A percentile compares a stretch with the other conserved stretches of the same genome.
Conservation (phyloP, 1,140 invertebrate species). For the Cataglyphis hispanica region DNA sequence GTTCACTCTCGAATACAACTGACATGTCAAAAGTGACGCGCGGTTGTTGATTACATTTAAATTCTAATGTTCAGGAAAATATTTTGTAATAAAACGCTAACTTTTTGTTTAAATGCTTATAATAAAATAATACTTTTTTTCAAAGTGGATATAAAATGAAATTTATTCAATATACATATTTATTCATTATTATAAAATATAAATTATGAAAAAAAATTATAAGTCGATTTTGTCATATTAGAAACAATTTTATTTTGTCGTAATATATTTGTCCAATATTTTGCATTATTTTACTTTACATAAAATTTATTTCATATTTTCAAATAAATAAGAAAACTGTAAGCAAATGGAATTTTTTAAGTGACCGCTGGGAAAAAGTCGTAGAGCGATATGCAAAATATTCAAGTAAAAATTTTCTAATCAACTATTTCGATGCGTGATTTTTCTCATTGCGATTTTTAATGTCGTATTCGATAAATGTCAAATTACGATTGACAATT, state of each 20-base stretch:
- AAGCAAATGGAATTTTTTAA: neutral
- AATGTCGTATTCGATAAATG: constrained; percentile 34
- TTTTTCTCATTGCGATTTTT: constrained; percentile 13
- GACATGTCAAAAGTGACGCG: neutral
- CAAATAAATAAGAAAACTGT: neutral
- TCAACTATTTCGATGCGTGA: neutral
- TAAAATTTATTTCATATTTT: constrained; percentile 23
- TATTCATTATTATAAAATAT: constrained; percentile 8
- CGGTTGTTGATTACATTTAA: neutral
- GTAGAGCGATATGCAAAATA: neutral
- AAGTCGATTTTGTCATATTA: neutral
- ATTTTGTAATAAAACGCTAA: neutral
- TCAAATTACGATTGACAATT: constrained; percentile 27
- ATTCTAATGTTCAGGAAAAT: neutral
- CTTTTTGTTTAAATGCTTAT: too few species aligned
- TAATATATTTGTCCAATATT: neutral
- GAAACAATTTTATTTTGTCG: neutral
- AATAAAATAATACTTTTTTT: neutral
- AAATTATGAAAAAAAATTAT: neutral
- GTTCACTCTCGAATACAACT: constrained; percentile 24
- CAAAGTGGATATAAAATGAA: neutral
- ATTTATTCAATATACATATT: neutral
- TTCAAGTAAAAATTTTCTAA: neutral
- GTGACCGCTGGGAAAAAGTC: neutral
- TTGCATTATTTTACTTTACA: neutral